Evolutionary conservation across 2,888 invertebrate genomes (phyloP).

Genomic region (Gortyna flavago): DNA sequence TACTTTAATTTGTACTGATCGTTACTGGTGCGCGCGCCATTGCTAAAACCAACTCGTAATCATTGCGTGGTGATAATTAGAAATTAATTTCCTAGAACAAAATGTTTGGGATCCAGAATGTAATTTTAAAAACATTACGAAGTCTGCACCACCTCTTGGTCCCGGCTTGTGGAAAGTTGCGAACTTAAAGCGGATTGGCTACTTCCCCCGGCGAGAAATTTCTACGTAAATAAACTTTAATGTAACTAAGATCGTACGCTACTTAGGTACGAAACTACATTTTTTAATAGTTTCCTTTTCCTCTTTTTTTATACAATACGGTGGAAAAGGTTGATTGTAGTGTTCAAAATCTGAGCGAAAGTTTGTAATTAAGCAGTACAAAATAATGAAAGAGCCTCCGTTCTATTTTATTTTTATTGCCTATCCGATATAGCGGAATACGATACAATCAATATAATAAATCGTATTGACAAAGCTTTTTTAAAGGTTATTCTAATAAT

Average conservation of each 20-base stretch:
- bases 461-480: not conserved
- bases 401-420: not conserved
- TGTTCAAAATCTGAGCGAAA: not conserved
- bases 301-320: not conserved
- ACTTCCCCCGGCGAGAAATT: constrained; percentile 42
- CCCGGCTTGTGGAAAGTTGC: constrained; percentile 54
- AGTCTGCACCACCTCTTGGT: constrained; percentile 27
- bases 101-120: constrained; percentile 19
- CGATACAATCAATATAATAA: not conserved
- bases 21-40: not conserved
- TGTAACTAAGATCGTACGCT: constrained; percentile 42
- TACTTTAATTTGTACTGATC: constrained; percentile 25
- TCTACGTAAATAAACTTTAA: constrained; percentile 51
- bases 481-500: not conserved
- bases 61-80: not conserved
- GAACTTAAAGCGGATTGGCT: constrained; percentile 60
- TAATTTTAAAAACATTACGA: constrained; percentile 56
- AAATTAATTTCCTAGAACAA: not conserved
- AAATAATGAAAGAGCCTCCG: not conserved
- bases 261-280: constrained; percentile 29
- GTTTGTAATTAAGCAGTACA: not conserved
- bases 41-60: not conserved
- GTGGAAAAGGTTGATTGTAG: not conserved
- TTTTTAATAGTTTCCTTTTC: constrained; percentile 26
- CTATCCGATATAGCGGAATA: not conserved